phyloP scores from a whole-genome alignment of 2,113 vertebrate genomes.

The Hippocampus abdominalis region DNA sequence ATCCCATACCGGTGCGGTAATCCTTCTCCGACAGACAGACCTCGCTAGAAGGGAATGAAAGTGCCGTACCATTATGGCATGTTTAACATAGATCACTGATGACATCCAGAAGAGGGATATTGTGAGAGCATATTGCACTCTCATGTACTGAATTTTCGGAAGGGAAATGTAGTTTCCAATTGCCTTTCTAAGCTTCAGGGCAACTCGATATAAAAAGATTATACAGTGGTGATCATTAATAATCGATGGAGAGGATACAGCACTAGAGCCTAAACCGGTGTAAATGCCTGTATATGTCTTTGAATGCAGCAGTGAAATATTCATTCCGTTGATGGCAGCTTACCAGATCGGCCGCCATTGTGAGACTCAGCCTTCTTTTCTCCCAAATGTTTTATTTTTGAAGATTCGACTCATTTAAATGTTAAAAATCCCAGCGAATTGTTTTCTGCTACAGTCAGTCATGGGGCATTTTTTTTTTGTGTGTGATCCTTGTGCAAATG shows the following conservation, averaged over 20 bases:
- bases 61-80: slow-evolving; percentile 16
- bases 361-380: slow-evolving; percentile 4
- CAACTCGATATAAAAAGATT: slow-evolving; percentile 49
- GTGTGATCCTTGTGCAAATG: not conserved
- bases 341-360: slow-evolving; percentile 25
- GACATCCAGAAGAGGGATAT: slow-evolving; percentile 21
- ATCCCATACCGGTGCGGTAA: slow-evolving; percentile 9
- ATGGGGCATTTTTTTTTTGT: not conserved
- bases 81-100: slow-evolving; percentile 44
- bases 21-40: slow-evolving; percentile 5
- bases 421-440: slow-evolving; percentile 15
- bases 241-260: slow-evolving; percentile 58
- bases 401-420: slow-evolving; percentile 19
- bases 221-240: slow-evolving; percentile 58
- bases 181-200: slow-evolving; percentile 36
- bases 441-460: not conserved
- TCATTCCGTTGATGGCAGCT: slow-evolving; percentile 43
- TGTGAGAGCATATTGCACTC: slow-evolving; percentile 29
- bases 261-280: slow-evolving; percentile 50
- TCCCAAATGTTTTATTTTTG: not conserved
- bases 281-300: slow-evolving; percentile 39
- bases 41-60: slow-evolving; percentile 10
- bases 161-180: slow-evolving; percentile 22
- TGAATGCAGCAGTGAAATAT: slow-evolving; percentile 60
- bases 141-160: slow-evolving; percentile 30